Base-by-base conservation (phyloP, 2,797 vertebrate species). In the Xiphorhynchus erythropygius region DNA sequence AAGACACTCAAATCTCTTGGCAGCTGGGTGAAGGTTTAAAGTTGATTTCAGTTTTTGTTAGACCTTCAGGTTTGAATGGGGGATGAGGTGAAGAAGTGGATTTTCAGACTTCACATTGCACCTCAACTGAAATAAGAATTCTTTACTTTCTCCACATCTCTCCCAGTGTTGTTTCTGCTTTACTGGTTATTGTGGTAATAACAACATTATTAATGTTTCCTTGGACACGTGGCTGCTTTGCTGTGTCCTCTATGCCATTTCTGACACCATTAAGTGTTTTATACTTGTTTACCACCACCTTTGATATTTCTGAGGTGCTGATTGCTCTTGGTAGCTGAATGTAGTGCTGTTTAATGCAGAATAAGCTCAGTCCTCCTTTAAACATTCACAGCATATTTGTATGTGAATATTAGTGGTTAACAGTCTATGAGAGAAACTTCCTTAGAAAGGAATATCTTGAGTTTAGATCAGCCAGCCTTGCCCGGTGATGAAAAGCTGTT, bases 401-500 rank as follows among this genome's bases (percentile, higher is more conserved):
- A 32, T 16, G 2, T 8, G 60, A 24, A 13, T 39, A 6, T 24
- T 64, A 25, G 57, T 0, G 17, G 57, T 50, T 62, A 65, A 79
- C 22, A n/a, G 33, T 28, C 71, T 78, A 9, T 7, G 57, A 74
- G 74, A 53, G n/a, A 23, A 68, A 24, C n/a, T 22, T 32, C 16
- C 59, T 68, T 18, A 52, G 28, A 35, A 35, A 70, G 64, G 78
- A 69, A 0, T 53, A 57, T 71, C 87, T 81, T 7, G 37, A 25
- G 35, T 44, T 87, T 10, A 19, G 46, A 62, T 91, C 59, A 16
- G 70, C 7, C 78, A 50, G 67, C 74, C 46, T 74, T 81, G 46
- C 67, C 78, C 22, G 4, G 46, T 13, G 93, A 25, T 39, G 78
- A 62, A 71, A 87, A 82, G 87, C 78, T 94, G 63, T 91, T 96